These are phyloP conservation scores for Pao palembangensis DNA, from an alignment of 2,113 vertebrate species.

Conservation along the genomic window DNA sequence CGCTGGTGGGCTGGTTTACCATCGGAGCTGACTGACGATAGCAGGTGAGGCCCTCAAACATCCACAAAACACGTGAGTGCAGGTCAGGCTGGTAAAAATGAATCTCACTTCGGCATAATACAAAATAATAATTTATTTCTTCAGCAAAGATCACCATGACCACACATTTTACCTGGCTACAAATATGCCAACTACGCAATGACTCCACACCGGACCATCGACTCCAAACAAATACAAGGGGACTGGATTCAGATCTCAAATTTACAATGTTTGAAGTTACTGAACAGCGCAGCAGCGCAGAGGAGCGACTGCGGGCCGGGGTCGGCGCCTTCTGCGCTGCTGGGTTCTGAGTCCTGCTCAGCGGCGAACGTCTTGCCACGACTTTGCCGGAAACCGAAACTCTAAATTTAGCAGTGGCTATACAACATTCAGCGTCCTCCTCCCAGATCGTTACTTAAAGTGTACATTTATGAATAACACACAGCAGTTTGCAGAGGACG, in stretches of 20 bases:
- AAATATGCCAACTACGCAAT: constrained; percentile 82
- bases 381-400: constrained; percentile 23
- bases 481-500: constrained; percentile 6
- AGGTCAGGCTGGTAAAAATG: no score
- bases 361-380: constrained; percentile 56
- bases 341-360: constrained; percentile 71
- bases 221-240: constrained; percentile 85
- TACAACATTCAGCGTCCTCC: constrained; percentile 27
- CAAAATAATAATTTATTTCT: constrained; percentile 89
- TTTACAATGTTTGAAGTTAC: constrained; percentile 77
- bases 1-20: no score
- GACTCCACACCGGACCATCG: constrained; percentile 81
- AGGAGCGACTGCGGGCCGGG: background rate
- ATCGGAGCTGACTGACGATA: no score
- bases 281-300: constrained; percentile 62
- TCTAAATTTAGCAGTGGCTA: constrained; percentile 18
- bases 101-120: constrained; percentile 27
- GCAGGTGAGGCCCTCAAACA: no score
- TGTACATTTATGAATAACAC: constrained; percentile 18
- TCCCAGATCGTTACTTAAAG: constrained; percentile 20
- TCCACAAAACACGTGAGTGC: no score
- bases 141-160: constrained; percentile 84
- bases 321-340: background rate
- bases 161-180: constrained; percentile 87
- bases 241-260: constrained; percentile 73